Evolutionary conservation across 2,113 vertebrate genomes (phyloP).

Genomic region (Spilogale gracilis): DNA sequence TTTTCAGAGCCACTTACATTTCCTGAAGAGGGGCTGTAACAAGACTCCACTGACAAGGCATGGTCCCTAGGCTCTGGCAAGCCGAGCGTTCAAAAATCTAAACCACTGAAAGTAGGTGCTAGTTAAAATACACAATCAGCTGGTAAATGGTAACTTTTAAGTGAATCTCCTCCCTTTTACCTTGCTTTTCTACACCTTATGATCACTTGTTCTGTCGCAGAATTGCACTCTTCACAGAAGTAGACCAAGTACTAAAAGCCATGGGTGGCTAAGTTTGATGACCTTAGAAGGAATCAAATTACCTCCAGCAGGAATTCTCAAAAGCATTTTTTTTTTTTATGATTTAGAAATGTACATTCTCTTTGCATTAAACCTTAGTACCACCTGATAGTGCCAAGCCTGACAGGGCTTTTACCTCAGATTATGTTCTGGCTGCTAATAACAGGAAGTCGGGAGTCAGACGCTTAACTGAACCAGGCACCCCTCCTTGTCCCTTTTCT

Average conservation of each 20-base stretch:
- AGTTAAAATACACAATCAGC: background rate
- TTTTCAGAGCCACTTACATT: slow-evolving; percentile 52
- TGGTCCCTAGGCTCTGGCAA: background rate
- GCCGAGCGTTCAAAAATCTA: background rate
- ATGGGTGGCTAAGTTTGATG: background rate
- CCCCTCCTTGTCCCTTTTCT: too few relatives aligned
- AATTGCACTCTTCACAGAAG: background rate
- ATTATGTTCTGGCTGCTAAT: background rate
- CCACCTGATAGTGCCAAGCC: background rate
- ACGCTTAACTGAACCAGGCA: background rate
- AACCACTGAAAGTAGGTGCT: background rate
- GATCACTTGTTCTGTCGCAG: background rate
- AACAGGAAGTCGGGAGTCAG: background rate
- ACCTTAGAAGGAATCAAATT: background rate
- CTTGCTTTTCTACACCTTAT: background rate
- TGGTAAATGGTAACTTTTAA: background rate
- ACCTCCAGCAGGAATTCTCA: background rate
- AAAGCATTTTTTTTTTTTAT: background rate
- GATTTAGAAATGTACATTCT: background rate
- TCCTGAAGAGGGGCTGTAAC: background rate
- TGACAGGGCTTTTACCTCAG: background rate
- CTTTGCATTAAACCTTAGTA: background rate
- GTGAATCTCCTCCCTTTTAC: background rate
- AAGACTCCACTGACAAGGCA: too few relatives aligned
- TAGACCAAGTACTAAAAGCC: background rate